Percentiles rank a stretch among this genome's conserved stretches.
phyloP scores from a whole-genome alignment of 2,113 vertebrate genomes.

The Calypte anna region DNA sequence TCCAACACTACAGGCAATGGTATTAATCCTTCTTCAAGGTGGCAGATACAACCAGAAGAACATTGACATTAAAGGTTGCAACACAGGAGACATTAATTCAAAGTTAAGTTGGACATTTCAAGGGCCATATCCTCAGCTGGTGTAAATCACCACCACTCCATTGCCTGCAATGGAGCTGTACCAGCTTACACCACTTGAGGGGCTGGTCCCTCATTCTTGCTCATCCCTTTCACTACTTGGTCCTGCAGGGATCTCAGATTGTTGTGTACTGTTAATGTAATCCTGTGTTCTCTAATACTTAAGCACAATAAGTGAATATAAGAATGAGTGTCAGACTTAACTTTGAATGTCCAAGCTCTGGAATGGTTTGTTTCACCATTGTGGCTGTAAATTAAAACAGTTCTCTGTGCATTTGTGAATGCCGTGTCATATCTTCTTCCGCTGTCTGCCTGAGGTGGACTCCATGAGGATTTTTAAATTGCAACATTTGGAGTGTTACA shows the following conservation, averaged over 20 bases:
- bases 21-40: neutral
- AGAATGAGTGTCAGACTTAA: conserved; percentile 73
- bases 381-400: conserved; percentile 75
- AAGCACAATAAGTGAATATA: conserved; percentile 72
- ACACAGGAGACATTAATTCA: conserved; percentile 44
- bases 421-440: conserved; percentile 68
- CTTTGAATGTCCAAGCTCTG: conserved; percentile 73
- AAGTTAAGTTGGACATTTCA: conserved; percentile 73
- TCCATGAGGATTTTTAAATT: neutral
- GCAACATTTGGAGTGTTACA: conserved; percentile 7
- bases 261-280: conserved; percentile 40
- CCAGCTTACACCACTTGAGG: conserved; percentile 70
- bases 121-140: conserved; percentile 63
- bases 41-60: neutral
- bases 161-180: conserved; percentile 48
- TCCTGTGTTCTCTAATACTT: conserved; percentile 69
- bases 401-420: conserved; percentile 73
- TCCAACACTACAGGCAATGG: neutral
- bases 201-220: conserved; percentile 68
- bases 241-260: conserved; percentile 62
- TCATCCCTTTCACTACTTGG: conserved; percentile 43
- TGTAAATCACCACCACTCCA: conserved; percentile 34
- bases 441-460: conserved; percentile 32
- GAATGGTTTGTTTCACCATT: conserved; percentile 72
- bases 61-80: neutral